Evolutionary conservation across 1,140 invertebrate genomes (phyloP).

Genomic region (Lordiphosa stackelbergi): DNA sequence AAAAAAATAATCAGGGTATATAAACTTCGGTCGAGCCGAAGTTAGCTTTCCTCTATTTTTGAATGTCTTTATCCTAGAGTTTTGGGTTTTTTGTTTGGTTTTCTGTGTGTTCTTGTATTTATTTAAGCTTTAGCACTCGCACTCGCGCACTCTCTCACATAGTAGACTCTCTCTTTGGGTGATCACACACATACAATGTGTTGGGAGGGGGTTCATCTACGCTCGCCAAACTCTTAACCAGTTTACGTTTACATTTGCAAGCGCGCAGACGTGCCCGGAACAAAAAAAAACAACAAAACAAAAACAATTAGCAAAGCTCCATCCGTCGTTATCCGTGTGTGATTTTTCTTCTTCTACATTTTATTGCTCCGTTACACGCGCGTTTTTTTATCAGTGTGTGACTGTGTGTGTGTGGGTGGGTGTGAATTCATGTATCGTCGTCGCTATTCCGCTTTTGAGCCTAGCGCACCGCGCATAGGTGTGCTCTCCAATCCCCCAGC

Average conservation of each 20-base stretch:
- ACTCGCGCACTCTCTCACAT: slow-evolving; percentile 18
- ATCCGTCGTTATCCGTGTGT: slow-evolving; percentile 24
- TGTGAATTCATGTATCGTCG: slow-evolving; percentile 64
- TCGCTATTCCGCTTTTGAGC: slow-evolving; percentile 69
- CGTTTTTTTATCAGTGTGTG: slow-evolving; percentile 13
- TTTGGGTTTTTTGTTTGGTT: slow-evolving; percentile 31
- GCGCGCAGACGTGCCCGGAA: slow-evolving; percentile 61
- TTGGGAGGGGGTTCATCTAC: slow-evolving; percentile 40
- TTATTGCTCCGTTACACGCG: slow-evolving; percentile 27
- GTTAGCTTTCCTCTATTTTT: too few relatives aligned
- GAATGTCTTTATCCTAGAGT: slow-evolving; percentile 19
- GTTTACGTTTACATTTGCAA: slow-evolving; percentile 62
- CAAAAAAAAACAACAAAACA: slow-evolving; percentile 19
- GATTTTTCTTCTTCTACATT: slow-evolving; percentile 29
- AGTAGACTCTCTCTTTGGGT: slow-evolving; percentile 17
- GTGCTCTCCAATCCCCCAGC: slow-evolving; percentile 46
- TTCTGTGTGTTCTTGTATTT: slow-evolving; percentile 43
- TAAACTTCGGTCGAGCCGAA: too few relatives aligned
- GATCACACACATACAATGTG: slow-evolving; percentile 14
- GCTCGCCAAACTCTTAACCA: slow-evolving; percentile 65
- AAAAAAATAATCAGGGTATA: too few relatives aligned
- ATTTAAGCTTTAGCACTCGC: slow-evolving; percentile 52
- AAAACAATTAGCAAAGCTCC: slow-evolving; percentile 17
- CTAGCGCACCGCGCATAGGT: slow-evolving; percentile 63
- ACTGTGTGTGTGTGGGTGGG: slow-evolving; percentile 10